Conservation (phyloP, 2,797 vertebrate species). For the Knipowitschia caucasica region DNA sequence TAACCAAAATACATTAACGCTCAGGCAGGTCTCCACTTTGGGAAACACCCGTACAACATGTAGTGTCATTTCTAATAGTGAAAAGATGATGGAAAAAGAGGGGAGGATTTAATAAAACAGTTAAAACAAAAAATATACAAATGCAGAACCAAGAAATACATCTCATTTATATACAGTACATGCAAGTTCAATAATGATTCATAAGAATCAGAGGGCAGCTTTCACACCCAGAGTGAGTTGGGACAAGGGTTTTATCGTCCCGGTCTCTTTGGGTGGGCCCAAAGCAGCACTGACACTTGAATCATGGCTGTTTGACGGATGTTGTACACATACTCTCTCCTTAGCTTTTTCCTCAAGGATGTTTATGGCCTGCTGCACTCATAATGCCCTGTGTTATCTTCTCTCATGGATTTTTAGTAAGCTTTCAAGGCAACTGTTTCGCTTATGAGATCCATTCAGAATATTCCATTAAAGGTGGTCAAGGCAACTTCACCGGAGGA, state of each 20-base stretch:
- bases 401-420: conserved; percentile 43
- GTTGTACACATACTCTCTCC: conserved; percentile 59
- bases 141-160: no score
- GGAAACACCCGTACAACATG: no score
- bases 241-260: conserved; percentile 33
- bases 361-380: conserved; percentile 61
- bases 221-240: conserved; percentile 32
- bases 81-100: no score
- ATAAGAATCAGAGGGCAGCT: neutral
- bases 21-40: no score
- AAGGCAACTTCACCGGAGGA: no score
- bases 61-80: no score
- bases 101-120: no score
- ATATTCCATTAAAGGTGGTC: neutral
- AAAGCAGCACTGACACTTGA: conserved; percentile 49
- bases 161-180: no score
- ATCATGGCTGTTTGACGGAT: conserved; percentile 61
- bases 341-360: conserved; percentile 46
- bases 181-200: neutral
- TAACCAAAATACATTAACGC: no score
- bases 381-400: conserved; percentile 46
- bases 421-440: conserved; percentile 13
- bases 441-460: neutral
- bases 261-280: conserved; percentile 69
- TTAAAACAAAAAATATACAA: no score